Conservation (phyloP, 2,888 invertebrate genomes). For the Leucoma salicis region DNA sequence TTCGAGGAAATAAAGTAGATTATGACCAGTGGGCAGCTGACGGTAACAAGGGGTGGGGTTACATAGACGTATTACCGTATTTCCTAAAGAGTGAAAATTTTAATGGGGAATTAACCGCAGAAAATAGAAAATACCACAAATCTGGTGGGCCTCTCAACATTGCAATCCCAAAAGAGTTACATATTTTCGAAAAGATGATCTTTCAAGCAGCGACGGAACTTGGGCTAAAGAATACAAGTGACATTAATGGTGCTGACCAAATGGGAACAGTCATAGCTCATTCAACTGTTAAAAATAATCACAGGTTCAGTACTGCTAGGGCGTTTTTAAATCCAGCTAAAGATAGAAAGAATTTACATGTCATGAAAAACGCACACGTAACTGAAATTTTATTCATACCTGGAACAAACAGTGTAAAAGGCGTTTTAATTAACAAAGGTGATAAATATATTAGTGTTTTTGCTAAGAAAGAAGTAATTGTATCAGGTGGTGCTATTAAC, state of each 20-base stretch:
- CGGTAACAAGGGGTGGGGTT: conserved; percentile 83
- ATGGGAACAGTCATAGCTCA: conserved; percentile 71
- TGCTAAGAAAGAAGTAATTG: conserved; percentile 73
- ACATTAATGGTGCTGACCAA: conserved; percentile 67
- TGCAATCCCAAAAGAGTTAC: conserved; percentile 45
- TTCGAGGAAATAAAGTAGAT: conserved; percentile 77
- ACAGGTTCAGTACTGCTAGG: conserved; percentile 75
- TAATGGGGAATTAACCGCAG: conserved; percentile 27
- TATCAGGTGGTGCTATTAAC: conserved; percentile 76
- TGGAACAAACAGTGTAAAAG: conserved; percentile 62
- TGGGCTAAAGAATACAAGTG: conserved; percentile 58
- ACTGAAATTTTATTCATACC: conserved; percentile 78
- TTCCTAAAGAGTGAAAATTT: conserved; percentile 79
- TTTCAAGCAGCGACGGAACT: conserved; percentile 64
- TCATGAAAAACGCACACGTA: conserved; percentile 77
- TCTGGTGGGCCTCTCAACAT: conserved; percentile 55
- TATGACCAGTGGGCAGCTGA: conserved; percentile 79
- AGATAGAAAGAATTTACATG: conserved; percentile 63
- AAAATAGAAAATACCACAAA: conserved; percentile 50
- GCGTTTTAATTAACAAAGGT: conserved; percentile 59
- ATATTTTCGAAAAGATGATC: conserved; percentile 45
- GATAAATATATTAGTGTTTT: conserved; percentile 53
- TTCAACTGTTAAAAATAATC: conserved; percentile 68
- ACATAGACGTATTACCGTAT: conserved; percentile 74
- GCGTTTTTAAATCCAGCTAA: conserved; percentile 71